Conservation (phyloP, 2,797 vertebrate genomes). For the Myioborus miniatus region DNA sequence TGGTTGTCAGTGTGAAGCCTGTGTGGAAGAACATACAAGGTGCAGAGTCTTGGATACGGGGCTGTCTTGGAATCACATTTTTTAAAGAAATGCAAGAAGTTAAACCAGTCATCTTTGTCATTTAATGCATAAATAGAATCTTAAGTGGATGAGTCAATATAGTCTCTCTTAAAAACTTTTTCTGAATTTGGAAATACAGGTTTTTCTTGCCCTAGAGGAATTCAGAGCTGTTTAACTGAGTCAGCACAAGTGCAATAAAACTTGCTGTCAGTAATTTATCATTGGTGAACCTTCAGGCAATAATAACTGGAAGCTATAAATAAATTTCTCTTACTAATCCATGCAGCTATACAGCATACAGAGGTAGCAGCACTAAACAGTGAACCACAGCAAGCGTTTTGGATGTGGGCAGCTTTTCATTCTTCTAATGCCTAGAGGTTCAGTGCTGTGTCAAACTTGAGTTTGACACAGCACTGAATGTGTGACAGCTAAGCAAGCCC, state of each 20-base stretch:
- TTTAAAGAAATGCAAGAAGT: not conserved
- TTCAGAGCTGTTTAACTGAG: not conserved
- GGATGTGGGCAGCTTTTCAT: not conserved
- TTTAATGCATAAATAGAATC: not conserved
- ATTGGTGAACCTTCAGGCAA: not conserved
- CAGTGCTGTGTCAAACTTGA: not conserved
- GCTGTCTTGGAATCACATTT: not conserved
- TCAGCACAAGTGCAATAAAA: not conserved
- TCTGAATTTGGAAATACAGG: not conserved
- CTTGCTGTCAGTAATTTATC: not conserved
- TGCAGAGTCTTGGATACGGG: rapidly evolving
- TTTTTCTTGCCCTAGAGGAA: not conserved
- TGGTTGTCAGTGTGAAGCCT: not conserved
- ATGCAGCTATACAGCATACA: not conserved
- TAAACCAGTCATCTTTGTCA: not conserved
- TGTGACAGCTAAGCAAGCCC: not conserved
- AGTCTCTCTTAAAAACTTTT: not conserved
- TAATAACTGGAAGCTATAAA: not conserved
- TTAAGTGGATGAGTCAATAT: not conserved
- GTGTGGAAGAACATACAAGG: not conserved
- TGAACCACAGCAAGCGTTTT: not conserved
- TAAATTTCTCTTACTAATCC: not conserved
- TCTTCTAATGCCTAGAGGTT: not conserved
- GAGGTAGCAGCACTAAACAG: not conserved
- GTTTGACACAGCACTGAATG: too few species aligned